Base-by-base conservation (phyloP, 2,797 vertebrate species). In the Betta splendens region DNA sequence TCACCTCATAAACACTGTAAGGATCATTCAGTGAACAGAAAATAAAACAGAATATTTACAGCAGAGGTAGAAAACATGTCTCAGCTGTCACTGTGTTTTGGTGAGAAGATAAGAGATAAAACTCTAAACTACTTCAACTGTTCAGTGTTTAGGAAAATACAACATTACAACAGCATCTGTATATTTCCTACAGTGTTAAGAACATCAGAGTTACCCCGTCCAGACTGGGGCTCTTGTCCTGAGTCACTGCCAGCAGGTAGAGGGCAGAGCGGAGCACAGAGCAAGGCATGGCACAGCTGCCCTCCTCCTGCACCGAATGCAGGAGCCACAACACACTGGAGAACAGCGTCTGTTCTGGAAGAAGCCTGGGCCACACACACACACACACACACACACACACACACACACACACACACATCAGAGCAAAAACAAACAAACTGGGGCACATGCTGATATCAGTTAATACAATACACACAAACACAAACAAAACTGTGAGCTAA, bases 211-310 rank as follows among this genome's bases (percentile, higher is more conserved):
- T 80, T 89, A 98, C 96, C 93, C 61, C 29, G 1, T 92, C 87
- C 2, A 96, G 84, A 15, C 68, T 39, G 32, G 86, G 75, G 66
- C 85, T 87, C 83, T 89, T 92, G 67, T 94, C 91, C 64, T 97
- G 95, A 68, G 93, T 94, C 56, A 87, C 20, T n/a, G 94, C 90
- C 81, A 99, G 88, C 65, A 99, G 91, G 77, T 95, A 96, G 81
- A 99, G 65, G 62, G 90, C 89, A 61, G 94, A 93, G 85, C 88
- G 94, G 79, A 95, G 87, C 71, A 94, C 80, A 2, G 52, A 77
- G 21, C 70, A 63, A 46, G 94, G 92, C 28, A 92, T 80, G 3
- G 75, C 77, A 32, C 55, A 64, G 70, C 89, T 84, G 25, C 90
- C 91, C 54, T 84, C 89, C 53, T 92, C 91, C 69, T 93, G 92